Evolutionary conservation across 2,888 invertebrate species (phyloP), one percentile per base, ranked within the genome.

Genomic region (Andrena flavipes): DNA sequence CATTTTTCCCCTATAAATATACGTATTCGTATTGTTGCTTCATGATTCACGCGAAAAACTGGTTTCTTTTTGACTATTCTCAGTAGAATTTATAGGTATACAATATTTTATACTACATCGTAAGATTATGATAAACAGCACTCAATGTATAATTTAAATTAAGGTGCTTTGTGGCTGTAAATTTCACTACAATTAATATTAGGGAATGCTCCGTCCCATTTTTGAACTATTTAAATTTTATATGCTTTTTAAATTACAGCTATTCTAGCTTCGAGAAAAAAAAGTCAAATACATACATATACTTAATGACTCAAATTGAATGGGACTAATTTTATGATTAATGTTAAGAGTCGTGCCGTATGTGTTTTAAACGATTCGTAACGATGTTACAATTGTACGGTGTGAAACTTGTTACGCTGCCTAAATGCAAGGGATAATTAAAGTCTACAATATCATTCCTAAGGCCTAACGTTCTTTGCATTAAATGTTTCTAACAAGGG

Each of bases 131-230:
- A 82, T 23, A 60, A 30, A 83, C 63, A 35, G 72, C 79, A 76
- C 64, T 72, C 69, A 13, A 73, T 73, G 74, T 83, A 60, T 62
- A 73, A 65, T 80, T 80, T 71, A 68, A 76, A 84, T 76, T 80
- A 76, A 76, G 84, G 62, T 85, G 78, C 76, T 85, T 80, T 26
- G 76, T 76, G 63, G 78, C 74, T 78, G 72, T 80, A 82, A 71
- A 67, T 79, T 67, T 84, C 70, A 78, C 73, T 77, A 63, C 56
- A 76, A 76, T 64, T 80, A 87, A 84, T 79, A 69, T 80, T 85
- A 88, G 82, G 82, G 84, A 80, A 84, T 80, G 81, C 73, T 89
- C 90, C 90, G 89, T 90, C 90, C 89, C 87, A 51, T 87, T 87
- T 87, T 87, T 84, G 56, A 78, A 87, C 76, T 67, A 51, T 82